A percentile compares a stretch with the other conserved stretches of the same genome.
Conservation (phyloP, 2,888 invertebrate genomes). For the Electrophaes corylata region DNA sequence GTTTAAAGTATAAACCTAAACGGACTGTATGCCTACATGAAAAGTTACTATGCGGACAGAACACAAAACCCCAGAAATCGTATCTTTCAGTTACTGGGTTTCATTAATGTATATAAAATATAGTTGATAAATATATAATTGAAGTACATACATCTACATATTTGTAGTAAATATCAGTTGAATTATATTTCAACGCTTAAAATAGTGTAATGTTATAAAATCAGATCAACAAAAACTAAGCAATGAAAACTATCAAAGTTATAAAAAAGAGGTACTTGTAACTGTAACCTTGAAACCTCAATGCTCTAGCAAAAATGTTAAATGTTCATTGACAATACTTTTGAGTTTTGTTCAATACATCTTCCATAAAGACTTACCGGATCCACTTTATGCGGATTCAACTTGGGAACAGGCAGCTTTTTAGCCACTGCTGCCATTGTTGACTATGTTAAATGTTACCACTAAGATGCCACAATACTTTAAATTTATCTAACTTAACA, state of each 20-base stretch:
- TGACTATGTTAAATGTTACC: conserved; percentile 56
- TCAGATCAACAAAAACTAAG: neutral
- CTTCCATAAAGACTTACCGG: conserved; percentile 68
- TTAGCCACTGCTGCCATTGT: conserved; percentile 75
- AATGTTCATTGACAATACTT: conserved; percentile 48
- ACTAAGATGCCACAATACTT: conserved; percentile 72
- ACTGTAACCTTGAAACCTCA: neutral
- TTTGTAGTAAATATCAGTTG: neutral
- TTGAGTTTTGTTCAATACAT: neutral
- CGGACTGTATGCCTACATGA: no score
- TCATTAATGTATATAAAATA: conserved; percentile 24
- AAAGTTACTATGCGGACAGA: neutral
- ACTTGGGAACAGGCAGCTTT: conserved; percentile 57
- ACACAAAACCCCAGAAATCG: no score
- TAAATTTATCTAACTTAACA: conserved; percentile 37
- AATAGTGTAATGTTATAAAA: neutral
- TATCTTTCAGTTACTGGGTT: no score
- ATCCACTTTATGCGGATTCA: conserved; percentile 48
- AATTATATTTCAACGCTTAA: neutral
- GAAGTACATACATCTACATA: neutral
- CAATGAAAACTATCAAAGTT: neutral
- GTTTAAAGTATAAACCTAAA: no score
- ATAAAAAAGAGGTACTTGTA: neutral
- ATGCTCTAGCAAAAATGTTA: neutral
- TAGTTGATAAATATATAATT: conserved; percentile 37